phyloP scores from a whole-genome alignment of 2,888 invertebrate genomes.

The Choristoneura rosaceana region DNA sequence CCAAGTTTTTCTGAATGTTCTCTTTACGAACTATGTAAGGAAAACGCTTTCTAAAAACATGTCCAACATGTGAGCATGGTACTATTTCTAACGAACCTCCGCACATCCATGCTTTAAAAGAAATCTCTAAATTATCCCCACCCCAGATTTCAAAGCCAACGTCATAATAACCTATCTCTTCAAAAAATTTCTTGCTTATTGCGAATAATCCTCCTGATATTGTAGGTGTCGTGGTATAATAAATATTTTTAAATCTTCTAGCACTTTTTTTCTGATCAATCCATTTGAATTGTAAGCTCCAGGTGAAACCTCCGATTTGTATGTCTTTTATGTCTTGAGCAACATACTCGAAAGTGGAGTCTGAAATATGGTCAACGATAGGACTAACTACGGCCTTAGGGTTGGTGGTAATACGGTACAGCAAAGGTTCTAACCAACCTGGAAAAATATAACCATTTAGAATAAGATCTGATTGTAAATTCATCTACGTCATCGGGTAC shows the following conservation, averaged over 20 bases:
- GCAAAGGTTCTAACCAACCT: constrained; percentile 96
- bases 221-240: constrained; percentile 96
- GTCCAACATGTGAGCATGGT: constrained; percentile 99
- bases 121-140: constrained; percentile 97
- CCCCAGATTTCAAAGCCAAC: constrained; percentile 99
- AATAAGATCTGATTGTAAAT: too few species aligned
- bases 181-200: constrained; percentile 95
- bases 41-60: constrained; percentile 97
- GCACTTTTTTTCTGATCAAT: constrained; percentile 92
- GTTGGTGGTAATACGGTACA: constrained; percentile 91
- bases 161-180: constrained; percentile 97
- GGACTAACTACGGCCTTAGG: constrained; percentile 94
- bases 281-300: constrained; percentile 98
- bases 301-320: constrained; percentile 95
- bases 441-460: constrained; percentile 43
- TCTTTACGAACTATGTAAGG: constrained; percentile 97
- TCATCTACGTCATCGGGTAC: too few species aligned
- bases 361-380: constrained; percentile 96
- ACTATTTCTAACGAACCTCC: constrained; percentile 98
- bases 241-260: constrained; percentile 90
- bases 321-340: constrained; percentile 90
- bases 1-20: constrained; percentile 94
- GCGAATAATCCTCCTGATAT: constrained; percentile 99
- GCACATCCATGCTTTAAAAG: constrained; percentile 99
- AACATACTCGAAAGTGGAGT: constrained; percentile 94